Evolutionary conservation across 2,888 invertebrate genomes (phyloP).

Genomic region (Laspeyria flexula): DNA sequence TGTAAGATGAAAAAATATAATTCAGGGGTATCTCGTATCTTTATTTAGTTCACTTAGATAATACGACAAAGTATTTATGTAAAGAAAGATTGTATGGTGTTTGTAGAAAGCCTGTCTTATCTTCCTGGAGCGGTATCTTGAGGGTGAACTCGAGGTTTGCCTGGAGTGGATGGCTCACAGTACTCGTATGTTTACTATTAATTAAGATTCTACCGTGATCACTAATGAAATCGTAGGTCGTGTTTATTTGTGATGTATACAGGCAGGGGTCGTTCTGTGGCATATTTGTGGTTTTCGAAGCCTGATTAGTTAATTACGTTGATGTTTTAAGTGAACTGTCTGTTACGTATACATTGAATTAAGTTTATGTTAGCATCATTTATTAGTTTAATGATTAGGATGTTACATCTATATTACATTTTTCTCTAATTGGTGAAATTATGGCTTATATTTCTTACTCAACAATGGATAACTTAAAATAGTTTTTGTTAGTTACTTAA

Average conservation of each 20-base stretch:
- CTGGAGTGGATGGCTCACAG: neutral
- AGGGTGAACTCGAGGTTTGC: neutral
- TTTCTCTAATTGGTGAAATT: too few relatives aligned
- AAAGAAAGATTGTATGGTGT: neutral
- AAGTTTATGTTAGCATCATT: too few relatives aligned
- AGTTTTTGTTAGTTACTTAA: too few relatives aligned
- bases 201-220: neutral
- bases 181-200: slow-evolving; percentile 2
- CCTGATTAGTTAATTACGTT: neutral
- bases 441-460: too few relatives aligned
- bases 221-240: neutral
- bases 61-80: neutral
- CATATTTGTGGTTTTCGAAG: neutral
- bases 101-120: neutral
- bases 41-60: neutral
- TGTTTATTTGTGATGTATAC: neutral
- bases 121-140: neutral
- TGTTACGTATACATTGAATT: too few relatives aligned
- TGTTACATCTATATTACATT: too few relatives aligned
- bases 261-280: neutral
- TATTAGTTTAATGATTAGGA: too few relatives aligned
- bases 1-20: neutral
- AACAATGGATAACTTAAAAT: too few relatives aligned
- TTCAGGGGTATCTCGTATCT: neutral
- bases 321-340: neutral